These are phyloP conservation scores for Hydropsyche betteni DNA, from an alignment of 2,888 invertebrate genomes.

Conservation along the genomic window DNA sequence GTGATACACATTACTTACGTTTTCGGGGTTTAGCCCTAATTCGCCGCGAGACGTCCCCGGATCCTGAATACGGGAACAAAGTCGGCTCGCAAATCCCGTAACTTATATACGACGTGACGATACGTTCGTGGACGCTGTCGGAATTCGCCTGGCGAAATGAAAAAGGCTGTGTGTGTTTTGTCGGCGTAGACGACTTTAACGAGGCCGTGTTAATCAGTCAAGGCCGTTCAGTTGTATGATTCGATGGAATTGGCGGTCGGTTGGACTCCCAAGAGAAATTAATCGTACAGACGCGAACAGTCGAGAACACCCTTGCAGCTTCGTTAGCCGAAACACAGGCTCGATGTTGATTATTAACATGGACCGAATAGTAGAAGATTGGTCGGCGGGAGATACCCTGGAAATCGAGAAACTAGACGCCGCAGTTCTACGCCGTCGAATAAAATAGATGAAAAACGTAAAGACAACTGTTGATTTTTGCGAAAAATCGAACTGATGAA, in stretches of 20 bases:
- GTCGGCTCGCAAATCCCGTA: constrained; percentile 19
- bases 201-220: constrained; percentile 5
- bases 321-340: constrained; percentile 17
- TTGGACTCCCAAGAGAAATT: constrained; percentile 20
- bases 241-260: constrained; percentile 11
- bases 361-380: neutral
- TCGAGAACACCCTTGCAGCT: constrained; percentile 4
- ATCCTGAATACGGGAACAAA: constrained; percentile 29
- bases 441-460: no score
- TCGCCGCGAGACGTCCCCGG: constrained; percentile 30
- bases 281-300: constrained; percentile 21
- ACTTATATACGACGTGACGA: constrained; percentile 33
- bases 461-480: no score
- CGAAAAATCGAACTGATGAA: no score
- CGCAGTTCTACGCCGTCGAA: no score
- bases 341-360: constrained; percentile 24
- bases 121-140: constrained; percentile 2
- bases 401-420: no score
- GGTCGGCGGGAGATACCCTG: neutral
- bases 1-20: constrained; percentile 33
- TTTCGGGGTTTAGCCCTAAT: constrained; percentile 29
- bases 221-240: constrained; percentile 15
- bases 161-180: neutral
- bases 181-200: neutral
- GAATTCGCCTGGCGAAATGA: no score